Evolutionary conservation across 2,888 invertebrate species (phyloP).

Genomic region (Penaeus monodon): DNA sequence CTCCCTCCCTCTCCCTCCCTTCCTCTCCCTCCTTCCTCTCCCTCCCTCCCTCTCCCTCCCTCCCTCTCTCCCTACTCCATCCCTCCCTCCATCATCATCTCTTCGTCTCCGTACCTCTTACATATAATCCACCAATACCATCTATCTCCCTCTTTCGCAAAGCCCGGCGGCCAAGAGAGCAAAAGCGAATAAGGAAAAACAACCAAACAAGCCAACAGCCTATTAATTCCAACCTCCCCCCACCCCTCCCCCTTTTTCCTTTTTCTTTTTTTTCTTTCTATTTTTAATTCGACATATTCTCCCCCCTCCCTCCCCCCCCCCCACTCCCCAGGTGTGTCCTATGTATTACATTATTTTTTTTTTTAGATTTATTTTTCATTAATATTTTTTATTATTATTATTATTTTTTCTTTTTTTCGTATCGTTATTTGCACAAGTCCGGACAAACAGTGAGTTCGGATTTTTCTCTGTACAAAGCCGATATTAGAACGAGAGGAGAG

Average conservation of each 20-base stretch:
- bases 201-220: too few relatives aligned
- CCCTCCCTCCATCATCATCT: not conserved
- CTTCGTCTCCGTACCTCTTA: not conserved
- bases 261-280: not conserved
- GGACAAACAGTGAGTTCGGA: too few relatives aligned
- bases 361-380: too few relatives aligned
- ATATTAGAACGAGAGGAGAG: too few relatives aligned
- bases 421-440: too few relatives aligned
- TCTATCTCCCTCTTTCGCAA: not conserved
- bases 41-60: too few relatives aligned
- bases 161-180: not conserved
- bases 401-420: too few relatives aligned
- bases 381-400: too few relatives aligned
- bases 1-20: too few relatives aligned
- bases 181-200: too few relatives aligned
- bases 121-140: conserved; percentile 3
- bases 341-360: not conserved
- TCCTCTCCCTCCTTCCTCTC: too few relatives aligned
- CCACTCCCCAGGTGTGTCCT: not conserved
- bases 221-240: not conserved
- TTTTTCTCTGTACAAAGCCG: too few relatives aligned
- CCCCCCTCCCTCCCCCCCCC: not conserved
- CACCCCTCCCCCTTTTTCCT: not conserved
- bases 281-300: not conserved
- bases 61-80: not conserved